Percentiles rank a stretch among this genome's conserved stretches.
Conservation (phyloP, 2,797 vertebrate genomes). For the Sciaenops ocellatus region DNA sequence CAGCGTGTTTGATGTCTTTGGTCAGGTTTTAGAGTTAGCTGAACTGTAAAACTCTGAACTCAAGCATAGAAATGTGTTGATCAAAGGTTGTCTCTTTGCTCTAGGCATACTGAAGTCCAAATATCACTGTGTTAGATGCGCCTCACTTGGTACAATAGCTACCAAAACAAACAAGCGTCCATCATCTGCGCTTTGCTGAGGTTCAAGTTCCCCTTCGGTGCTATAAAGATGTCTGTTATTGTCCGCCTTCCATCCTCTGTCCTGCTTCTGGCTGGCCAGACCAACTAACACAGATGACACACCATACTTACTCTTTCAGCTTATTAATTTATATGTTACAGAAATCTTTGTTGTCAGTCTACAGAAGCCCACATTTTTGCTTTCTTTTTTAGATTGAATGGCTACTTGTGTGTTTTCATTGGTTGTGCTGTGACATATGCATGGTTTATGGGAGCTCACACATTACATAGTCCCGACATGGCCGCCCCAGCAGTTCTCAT, state of each 20-base stretch:
- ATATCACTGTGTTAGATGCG: constrained; percentile 12
- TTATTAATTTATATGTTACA: background rate
- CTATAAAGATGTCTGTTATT: background rate
- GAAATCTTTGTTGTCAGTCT: background rate
- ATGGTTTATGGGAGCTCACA: constrained; percentile 35
- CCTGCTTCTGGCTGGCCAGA: constrained; percentile 31
- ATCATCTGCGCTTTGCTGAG: background rate
- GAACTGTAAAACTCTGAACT: constrained; percentile 20
- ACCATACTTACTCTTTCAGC: background rate
- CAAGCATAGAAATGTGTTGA: constrained; percentile 22
- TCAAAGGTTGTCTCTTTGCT: constrained; percentile 45
- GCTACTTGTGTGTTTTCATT: constrained; percentile 9
- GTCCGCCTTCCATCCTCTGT: constrained; percentile 11
- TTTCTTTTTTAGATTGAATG: constrained; percentile 2
- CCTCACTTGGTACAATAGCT: constrained; percentile 5
- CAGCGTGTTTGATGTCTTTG: constrained; percentile 31
- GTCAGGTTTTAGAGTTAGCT: constrained; percentile 13
- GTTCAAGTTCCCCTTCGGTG: constrained; percentile 5
- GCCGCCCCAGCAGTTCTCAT: constrained; percentile 42
- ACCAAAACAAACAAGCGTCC: constrained; percentile 6
- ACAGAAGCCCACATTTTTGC: background rate
- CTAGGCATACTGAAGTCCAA: constrained; percentile 11
- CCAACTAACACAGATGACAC: constrained; percentile 8
- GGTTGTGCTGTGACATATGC: constrained; percentile 37
- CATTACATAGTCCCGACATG: background rate